phyloP scores from a whole-genome alignment of 2,113 vertebrate genomes.

The Heloderma charlesbogerti region DNA sequence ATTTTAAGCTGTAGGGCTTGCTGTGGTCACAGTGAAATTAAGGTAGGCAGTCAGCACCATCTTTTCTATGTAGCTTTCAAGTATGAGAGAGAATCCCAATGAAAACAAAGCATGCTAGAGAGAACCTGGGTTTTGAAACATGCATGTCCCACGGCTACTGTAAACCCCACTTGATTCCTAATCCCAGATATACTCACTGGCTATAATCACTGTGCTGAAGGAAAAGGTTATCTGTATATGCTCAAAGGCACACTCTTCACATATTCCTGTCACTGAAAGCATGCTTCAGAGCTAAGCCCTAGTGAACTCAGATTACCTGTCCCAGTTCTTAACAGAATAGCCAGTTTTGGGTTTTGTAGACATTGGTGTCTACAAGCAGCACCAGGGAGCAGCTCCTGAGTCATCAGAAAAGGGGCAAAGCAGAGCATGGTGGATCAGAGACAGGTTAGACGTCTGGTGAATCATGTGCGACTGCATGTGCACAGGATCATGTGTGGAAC shows the following conservation, averaged over 20 bases:
- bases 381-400: background rate
- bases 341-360: background rate
- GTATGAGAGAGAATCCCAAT: background rate
- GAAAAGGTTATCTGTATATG: background rate
- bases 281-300: background rate
- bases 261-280: background rate
- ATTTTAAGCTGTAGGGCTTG: background rate
- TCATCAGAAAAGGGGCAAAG: background rate
- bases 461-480: too few species aligned
- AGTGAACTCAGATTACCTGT: background rate
- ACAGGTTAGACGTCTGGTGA: background rate
- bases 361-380: background rate
- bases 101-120: background rate
- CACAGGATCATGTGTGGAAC: background rate
- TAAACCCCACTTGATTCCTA: background rate
- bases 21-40: too few species aligned
- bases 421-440: background rate
- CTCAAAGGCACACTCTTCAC: too few species aligned
- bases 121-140: background rate
- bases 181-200: background rate
- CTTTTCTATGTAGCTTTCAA: background rate
- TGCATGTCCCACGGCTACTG: too few species aligned
- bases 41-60: background rate
- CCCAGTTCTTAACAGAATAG: background rate
- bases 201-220: background rate